Evolutionary conservation across 2,797 vertebrate species (phyloP).

Genomic region (Lacerta bilineata): DNA sequence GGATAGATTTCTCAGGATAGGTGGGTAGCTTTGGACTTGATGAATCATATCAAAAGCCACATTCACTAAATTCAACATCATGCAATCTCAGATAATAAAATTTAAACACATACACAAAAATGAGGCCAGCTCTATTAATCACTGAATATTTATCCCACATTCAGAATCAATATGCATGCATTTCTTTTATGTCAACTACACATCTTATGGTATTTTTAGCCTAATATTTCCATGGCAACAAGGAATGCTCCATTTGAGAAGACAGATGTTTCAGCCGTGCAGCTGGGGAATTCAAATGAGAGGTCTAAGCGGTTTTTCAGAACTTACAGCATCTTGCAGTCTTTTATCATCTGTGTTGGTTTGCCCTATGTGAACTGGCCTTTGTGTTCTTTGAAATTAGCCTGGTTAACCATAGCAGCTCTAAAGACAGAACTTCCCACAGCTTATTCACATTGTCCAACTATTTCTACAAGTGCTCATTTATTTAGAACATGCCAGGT

Average conservation of each 20-base stretch:
- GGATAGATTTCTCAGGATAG: background rate
- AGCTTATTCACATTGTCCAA: background rate
- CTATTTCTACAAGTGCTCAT: background rate
- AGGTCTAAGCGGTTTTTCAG: constrained; percentile 31
- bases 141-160: constrained; percentile 13
- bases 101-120: constrained; percentile 22
- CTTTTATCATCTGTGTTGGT: background rate
- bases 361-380: background rate
- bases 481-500: background rate
- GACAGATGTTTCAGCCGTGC: constrained; percentile 19
- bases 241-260: constrained; percentile 58
- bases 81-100: background rate
- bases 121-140: constrained; percentile 21
- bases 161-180: constrained; percentile 32
- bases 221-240: constrained; percentile 66
- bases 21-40: background rate
- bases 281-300: constrained; percentile 43
- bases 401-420: background rate
- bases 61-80: constrained; percentile 22
- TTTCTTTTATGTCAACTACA: constrained; percentile 31
- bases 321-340: constrained; percentile 28
- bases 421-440: background rate
- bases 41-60: background rate
- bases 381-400: background rate
- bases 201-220: constrained; percentile 61